Evolutionary conservation across 1,140 invertebrate genomes (phyloP).

Genomic region (Idris sp.): DNA sequence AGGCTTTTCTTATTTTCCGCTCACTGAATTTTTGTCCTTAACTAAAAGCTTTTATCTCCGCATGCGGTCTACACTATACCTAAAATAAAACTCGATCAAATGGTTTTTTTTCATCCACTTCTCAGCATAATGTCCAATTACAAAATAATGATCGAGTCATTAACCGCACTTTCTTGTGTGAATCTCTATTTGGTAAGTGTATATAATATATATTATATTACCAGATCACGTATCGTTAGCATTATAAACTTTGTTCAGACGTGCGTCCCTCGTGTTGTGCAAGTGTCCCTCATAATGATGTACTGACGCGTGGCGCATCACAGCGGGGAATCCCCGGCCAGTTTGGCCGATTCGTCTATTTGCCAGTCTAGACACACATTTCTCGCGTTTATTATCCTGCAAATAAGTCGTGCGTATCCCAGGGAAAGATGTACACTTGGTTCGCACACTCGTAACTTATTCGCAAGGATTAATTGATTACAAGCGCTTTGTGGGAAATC

Average conservation of each 20-base stretch:
- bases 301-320: constrained; percentile 75
- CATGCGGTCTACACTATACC: too few species aligned
- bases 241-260: constrained; percentile 53
- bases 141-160: constrained; percentile 53
- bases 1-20: too few species aligned
- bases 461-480: constrained; percentile 75
- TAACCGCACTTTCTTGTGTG: constrained; percentile 34
- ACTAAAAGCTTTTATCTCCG: too few species aligned
- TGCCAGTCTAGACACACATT: constrained; percentile 57
- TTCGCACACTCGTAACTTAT: constrained; percentile 69
- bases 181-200: constrained; percentile 32
- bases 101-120: background rate
- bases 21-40: too few species aligned
- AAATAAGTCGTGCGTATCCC: constrained; percentile 71
- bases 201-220: constrained; percentile 57
- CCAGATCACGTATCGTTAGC: constrained; percentile 58
- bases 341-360: constrained; percentile 65
- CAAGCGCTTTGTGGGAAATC: constrained; percentile 57
- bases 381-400: constrained; percentile 68
- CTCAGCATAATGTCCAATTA: constrained; percentile 41
- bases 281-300: constrained; percentile 78
- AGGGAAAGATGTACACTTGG: constrained; percentile 52
- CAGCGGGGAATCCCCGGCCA: constrained; percentile 67
- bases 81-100: too few species aligned
- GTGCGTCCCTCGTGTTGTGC: constrained; percentile 61